Conservation (phyloP, 2,888 invertebrate genomes). For the Cactoblastis cactorum region DNA sequence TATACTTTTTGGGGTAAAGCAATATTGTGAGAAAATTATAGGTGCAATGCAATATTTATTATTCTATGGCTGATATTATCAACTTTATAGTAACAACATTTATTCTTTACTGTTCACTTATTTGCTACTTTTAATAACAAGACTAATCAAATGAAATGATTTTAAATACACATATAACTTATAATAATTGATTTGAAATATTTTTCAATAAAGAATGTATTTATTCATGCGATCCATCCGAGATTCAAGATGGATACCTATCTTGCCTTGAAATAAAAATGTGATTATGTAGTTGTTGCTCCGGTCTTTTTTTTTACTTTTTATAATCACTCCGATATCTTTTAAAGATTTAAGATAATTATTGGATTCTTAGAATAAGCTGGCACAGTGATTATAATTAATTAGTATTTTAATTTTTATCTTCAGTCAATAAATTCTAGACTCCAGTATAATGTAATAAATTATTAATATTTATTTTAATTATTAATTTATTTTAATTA, state of each 20-base stretch:
- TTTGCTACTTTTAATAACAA: no score
- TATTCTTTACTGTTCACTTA: no score
- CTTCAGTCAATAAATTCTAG: constrained; percentile 11
- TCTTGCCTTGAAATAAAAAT: neutral
- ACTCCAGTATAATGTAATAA: constrained; percentile 8
- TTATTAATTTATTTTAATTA: constrained; percentile 13
- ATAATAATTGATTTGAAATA: neutral
- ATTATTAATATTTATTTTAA: constrained; percentile 13
- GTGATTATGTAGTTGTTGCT: neutral
- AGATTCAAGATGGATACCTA: neutral
- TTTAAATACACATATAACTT: no score
- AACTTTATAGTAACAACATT: no score
- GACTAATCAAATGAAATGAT: no score
- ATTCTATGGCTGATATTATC: no score
- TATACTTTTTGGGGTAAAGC: neutral
- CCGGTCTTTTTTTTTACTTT: neutral
- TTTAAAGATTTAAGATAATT: neutral
- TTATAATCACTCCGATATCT: neutral
- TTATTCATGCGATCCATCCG: neutral
- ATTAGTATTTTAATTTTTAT: neutral
- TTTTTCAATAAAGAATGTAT: neutral
- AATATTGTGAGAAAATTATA: no score
- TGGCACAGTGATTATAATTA: neutral
- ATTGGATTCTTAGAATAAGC: neutral
- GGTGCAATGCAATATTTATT: no score